Evolutionary conservation across 1,140 invertebrate genomes (phyloP).

Genomic region (Trichogramma pretiosum): DNA sequence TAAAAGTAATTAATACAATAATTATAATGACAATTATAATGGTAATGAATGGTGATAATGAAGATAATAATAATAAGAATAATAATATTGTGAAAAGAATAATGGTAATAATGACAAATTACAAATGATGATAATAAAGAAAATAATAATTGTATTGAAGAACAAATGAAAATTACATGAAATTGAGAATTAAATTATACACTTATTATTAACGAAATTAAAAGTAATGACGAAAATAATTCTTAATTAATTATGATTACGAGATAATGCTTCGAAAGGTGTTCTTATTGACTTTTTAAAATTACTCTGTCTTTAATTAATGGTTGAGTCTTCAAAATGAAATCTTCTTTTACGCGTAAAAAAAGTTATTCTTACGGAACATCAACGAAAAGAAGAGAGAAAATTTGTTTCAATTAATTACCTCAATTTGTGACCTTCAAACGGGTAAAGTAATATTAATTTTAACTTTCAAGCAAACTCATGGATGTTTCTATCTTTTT

Average conservation of each 20-base stretch:
- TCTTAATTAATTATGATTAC: no score
- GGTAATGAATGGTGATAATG: slow-evolving; percentile 13
- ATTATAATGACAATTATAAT: slow-evolving; percentile 19
- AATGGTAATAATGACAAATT: slow-evolving; percentile 10
- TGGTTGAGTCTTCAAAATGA: slow-evolving; percentile 2
- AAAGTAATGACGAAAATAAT: background rate
- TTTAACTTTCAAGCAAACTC: slow-evolving; percentile 22
- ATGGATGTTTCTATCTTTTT: slow-evolving; percentile 23
- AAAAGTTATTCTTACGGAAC: slow-evolving; percentile 1
- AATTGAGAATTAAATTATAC: background rate
- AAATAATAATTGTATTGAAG: background rate
- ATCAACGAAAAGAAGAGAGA: slow-evolving; percentile 12
- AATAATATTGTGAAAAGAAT: slow-evolving; percentile 11
- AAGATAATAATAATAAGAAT: no score
- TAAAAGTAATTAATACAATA: slow-evolving; percentile 11
- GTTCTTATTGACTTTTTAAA: no score
- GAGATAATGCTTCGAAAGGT: no score
- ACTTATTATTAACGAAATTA: background rate
- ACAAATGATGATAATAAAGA: background rate
- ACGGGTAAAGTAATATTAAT: slow-evolving; percentile 22
- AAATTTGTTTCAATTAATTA: slow-evolving; percentile 8
- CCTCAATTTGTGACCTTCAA: slow-evolving; percentile 8
- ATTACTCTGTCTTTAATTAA: no score
- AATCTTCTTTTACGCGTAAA: background rate
- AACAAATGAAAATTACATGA: background rate